Conservation (phyloP, 2,888 invertebrate species). For the Tribolium freemani region DNA sequence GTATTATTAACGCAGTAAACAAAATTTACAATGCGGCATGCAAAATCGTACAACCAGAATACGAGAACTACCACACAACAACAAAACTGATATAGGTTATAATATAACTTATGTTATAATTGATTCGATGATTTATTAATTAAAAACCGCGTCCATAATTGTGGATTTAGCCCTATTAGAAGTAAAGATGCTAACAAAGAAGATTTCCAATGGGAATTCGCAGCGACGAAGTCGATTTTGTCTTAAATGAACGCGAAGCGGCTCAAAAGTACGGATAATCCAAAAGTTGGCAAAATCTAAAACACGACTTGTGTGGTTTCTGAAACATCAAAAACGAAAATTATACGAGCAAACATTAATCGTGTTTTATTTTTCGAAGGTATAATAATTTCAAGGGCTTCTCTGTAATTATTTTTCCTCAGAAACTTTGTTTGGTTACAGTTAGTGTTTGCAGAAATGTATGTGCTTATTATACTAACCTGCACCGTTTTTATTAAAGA, state of each 20-base stretch:
- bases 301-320: background rate
- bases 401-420: background rate
- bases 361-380: background rate
- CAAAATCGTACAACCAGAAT: background rate
- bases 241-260: background rate
- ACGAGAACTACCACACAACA: too few species aligned
- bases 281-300: background rate
- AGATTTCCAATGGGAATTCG: conserved; percentile 3
- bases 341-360: background rate
- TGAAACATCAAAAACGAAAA: background rate
- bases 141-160: background rate
- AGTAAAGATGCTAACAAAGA: background rate
- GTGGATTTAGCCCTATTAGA: background rate
- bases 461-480: background rate
- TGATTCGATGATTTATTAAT: background rate
- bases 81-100: too few species aligned
- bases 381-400: background rate
- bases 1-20: background rate
- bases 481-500: too few species aligned
- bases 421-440: background rate
- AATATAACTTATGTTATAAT: too few species aligned
- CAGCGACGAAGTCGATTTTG: background rate
- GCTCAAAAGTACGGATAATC: background rate
- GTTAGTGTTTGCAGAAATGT: background rate
- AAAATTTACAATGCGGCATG: background rate